Conservation (phyloP, 1,140 invertebrate species). For the Neelides sp. region DNA sequence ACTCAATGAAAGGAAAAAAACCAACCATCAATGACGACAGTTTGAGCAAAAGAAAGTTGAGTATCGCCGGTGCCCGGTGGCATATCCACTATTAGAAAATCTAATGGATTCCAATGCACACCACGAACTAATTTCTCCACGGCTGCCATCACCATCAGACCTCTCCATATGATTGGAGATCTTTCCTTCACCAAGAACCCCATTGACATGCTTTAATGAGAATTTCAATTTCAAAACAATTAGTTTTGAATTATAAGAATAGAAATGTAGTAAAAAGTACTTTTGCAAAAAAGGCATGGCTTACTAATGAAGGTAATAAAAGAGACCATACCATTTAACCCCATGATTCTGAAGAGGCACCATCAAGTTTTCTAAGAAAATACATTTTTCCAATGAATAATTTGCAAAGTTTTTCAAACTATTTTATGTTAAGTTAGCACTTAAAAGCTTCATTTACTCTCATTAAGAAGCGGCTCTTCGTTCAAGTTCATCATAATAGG, state of each 20-base stretch:
- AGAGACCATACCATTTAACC: constrained; percentile 64
- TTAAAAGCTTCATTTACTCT: constrained; percentile 36
- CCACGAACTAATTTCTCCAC: constrained; percentile 67
- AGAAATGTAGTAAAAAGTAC: constrained; percentile 11
- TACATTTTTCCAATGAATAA: constrained; percentile 7
- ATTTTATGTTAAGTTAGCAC: not conserved
- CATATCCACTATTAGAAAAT: constrained; percentile 73
- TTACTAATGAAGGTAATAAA: constrained; percentile 14
- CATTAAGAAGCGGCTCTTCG: constrained; percentile 56
- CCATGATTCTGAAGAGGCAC: constrained; percentile 77
- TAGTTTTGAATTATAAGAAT: not conserved
- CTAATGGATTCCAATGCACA: constrained; percentile 65
- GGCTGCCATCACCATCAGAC: constrained; percentile 88
- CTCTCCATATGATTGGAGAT: constrained; percentile 73
- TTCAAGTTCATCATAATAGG: constrained; percentile 82
- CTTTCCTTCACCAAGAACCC: constrained; percentile 68
- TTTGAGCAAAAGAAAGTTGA: constrained; percentile 73
- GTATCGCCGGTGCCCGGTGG: constrained; percentile 87
- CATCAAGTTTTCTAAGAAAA: constrained; percentile 55
- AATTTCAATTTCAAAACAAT: not conserved
- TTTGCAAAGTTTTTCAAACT: not conserved
- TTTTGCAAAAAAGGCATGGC: constrained; percentile 11
- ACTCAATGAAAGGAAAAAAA: constrained; percentile 9
- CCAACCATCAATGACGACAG: constrained; percentile 62
- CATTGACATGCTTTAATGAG: constrained; percentile 66